Percentiles rank a stretch among this genome's conserved stretches.
Conservation (phyloP, 1,140 invertebrate genomes). For the Aricia agestis region DNA sequence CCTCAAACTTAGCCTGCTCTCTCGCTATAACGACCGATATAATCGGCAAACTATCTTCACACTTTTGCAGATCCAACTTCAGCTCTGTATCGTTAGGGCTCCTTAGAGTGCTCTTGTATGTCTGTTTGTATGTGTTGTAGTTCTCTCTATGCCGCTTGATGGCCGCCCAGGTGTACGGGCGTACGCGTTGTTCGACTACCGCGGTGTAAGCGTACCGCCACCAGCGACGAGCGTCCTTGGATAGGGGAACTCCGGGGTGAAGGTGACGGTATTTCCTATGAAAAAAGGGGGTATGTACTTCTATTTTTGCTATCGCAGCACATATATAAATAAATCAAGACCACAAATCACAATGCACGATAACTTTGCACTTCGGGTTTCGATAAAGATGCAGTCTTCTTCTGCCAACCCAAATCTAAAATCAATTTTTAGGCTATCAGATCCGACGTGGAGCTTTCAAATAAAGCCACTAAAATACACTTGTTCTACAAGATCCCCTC, state of each 20-base stretch:
- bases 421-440: too few relatives aligned
- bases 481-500: too few relatives aligned
- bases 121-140: conserved; percentile 83
- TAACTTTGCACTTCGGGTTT: too few relatives aligned
- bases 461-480: too few relatives aligned
- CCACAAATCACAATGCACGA: too few relatives aligned
- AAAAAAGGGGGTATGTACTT: not conserved
- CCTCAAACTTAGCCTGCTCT: conserved; percentile 85
- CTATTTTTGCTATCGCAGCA: too few relatives aligned
- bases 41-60: conserved; percentile 85
- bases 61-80: conserved; percentile 83
- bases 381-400: too few relatives aligned
- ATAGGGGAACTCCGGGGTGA: conserved; percentile 71
- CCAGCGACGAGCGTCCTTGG: conserved; percentile 78
- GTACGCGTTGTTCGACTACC: conserved; percentile 83
- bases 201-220: conserved; percentile 87
- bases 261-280: conserved; percentile 76
- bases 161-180: conserved; percentile 84
- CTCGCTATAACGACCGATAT: conserved; percentile 87
- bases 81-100: conserved; percentile 85
- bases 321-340: too few relatives aligned
- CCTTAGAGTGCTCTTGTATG: conserved; percentile 83
- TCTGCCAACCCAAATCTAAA: too few relatives aligned
- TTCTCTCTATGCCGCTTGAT: conserved; percentile 83
- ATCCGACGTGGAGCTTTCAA: too few relatives aligned